Conservation (phyloP, 2,113 vertebrate species). For the Scomber colias region DNA sequence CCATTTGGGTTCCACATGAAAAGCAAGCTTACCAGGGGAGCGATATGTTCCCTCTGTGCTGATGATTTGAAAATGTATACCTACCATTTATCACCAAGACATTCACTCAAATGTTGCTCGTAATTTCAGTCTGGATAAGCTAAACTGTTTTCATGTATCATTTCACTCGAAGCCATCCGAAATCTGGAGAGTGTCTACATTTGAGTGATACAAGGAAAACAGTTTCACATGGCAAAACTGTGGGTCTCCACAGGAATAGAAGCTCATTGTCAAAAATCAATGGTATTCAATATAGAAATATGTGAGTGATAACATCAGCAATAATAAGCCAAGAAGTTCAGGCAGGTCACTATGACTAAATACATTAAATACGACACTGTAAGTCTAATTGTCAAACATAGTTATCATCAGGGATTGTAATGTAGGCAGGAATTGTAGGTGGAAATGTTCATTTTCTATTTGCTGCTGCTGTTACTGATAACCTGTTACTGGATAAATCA, state of each 20-base stretch:
- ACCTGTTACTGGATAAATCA: constrained; percentile 54
- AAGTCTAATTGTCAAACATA: neutral
- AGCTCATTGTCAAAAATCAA: neutral
- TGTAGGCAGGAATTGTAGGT: neutral
- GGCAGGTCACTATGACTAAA: neutral
- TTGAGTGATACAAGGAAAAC: neutral
- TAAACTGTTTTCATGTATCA: too few species aligned
- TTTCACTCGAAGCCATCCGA: neutral
- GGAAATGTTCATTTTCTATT: constrained; percentile 45
- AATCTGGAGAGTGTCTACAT: neutral
- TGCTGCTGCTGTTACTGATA: constrained; percentile 30
- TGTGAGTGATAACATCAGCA: neutral
- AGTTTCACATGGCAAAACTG: neutral
- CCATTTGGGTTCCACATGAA: neutral
- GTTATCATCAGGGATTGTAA: constrained; percentile 15
- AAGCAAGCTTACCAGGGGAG: neutral
- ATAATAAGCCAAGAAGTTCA: neutral
- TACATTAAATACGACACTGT: neutral
- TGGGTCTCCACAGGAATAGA: neutral
- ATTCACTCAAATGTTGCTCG: neutral
- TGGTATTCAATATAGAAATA: neutral
- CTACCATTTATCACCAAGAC: too few species aligned
- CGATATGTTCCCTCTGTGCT: neutral
- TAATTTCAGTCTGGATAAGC: neutral
- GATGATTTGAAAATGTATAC: neutral